A percentile compares a stretch with the other conserved stretches of the same genome.
Evolutionary conservation across 1,140 invertebrate genomes (phyloP).

Genomic region (Musca domestica): DNA sequence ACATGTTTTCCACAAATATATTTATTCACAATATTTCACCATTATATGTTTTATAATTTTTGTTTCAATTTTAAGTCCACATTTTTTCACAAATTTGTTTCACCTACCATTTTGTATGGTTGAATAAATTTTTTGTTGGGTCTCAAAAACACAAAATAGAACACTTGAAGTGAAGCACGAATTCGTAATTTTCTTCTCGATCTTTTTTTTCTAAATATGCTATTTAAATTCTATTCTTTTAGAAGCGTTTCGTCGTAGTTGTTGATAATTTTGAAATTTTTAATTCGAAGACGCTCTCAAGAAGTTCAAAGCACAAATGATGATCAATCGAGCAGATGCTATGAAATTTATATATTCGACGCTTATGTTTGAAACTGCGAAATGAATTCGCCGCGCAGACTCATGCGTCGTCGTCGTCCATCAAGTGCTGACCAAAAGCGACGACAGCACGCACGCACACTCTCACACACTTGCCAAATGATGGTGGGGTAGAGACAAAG

Average conservation of each 20-base stretch:
- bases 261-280: conserved; percentile 8
- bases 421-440: no score
- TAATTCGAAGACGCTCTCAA: conserved; percentile 36
- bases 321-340: conserved; percentile 49
- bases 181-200: not conserved
- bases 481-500: not conserved
- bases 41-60: not conserved
- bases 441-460: not conserved
- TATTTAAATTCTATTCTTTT: conserved; percentile 6
- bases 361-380: not conserved
- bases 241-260: conserved; percentile 1
- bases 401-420: not conserved
- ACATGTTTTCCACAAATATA: no score
- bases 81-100: not conserved
- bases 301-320: conserved; percentile 54
- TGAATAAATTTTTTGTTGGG: no score
- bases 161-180: not conserved
- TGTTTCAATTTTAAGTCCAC: not conserved
- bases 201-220: not conserved
- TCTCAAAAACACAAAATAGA: no score
- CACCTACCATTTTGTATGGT: conserved; percentile 22
- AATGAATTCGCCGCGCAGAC: not conserved
- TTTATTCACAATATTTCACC: no score
- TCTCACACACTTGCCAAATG: not conserved
- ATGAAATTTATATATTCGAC: conserved; percentile 44